Percentiles rank a stretch among this genome's conserved stretches.
Evolutionary conservation across 2,113 vertebrate species (phyloP).

Genomic region (Hippocampus guttulatus): DNA sequence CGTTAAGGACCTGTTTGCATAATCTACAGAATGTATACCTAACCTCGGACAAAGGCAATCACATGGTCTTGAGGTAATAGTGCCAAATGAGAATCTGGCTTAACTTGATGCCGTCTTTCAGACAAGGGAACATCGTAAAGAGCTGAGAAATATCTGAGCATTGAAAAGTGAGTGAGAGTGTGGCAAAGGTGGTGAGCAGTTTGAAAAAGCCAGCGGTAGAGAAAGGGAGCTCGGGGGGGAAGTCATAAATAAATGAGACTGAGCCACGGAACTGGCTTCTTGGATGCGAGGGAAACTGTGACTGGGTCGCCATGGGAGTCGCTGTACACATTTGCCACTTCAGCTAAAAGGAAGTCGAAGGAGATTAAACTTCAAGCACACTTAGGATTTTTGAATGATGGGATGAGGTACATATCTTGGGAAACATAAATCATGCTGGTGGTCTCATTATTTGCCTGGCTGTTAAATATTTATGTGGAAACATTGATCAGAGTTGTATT

Average conservation of each 20-base stretch:
- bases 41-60: constrained; percentile 2
- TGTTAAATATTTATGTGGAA: constrained; percentile 34
- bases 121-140: constrained; percentile 55
- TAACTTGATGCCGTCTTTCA: constrained; percentile 56
- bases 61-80: constrained; percentile 56
- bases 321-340: background rate
- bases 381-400: constrained; percentile 4
- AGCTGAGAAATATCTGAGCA: constrained; percentile 32
- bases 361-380: background rate
- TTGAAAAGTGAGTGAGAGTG: constrained; percentile 12
- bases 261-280: constrained; percentile 26
- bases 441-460: background rate
- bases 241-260: constrained; percentile 54
- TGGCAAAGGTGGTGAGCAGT: constrained; percentile 19
- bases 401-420: background rate
- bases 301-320: constrained; percentile 1
- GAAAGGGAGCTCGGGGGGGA: constrained; percentile 25
- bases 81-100: constrained; percentile 26
- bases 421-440: background rate
- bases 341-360: constrained; percentile 10
- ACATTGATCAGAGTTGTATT: constrained; percentile 17
- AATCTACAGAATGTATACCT: constrained; percentile 1
- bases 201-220: constrained; percentile 30
- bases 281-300: constrained; percentile 12
- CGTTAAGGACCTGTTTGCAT: too few species aligned